A percentile compares a stretch with the other conserved stretches of the same genome.
These are phyloP conservation scores for Drosophila kambysellisi DNA, from an alignment of 2,888 invertebrate species.

Conservation along the genomic window DNA sequence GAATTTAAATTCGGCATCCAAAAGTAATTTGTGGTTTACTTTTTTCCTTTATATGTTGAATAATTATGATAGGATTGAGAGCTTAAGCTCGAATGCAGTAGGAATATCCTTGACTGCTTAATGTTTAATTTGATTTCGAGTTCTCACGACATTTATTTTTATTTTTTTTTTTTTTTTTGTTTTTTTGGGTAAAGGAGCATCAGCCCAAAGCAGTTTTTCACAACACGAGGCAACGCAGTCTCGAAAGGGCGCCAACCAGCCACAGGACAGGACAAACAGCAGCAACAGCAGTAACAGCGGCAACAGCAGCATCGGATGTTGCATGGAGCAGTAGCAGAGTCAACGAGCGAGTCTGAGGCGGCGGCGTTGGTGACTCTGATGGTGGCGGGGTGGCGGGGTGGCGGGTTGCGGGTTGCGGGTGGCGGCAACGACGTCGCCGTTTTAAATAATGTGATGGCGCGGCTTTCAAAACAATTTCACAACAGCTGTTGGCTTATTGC, in stretches of 20 bases:
- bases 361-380: neutral
- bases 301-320: slow-evolving; percentile 21
- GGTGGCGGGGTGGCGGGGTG: neutral
- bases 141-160: slow-evolving; percentile 23
- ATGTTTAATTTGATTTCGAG: slow-evolving; percentile 70
- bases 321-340: slow-evolving; percentile 18
- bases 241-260: slow-evolving; percentile 25
- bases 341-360: slow-evolving; percentile 16
- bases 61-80: neutral
- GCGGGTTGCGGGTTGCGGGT: neutral
- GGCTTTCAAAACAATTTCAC: slow-evolving; percentile 85
- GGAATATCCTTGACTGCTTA: slow-evolving; percentile 55
- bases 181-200: slow-evolving; percentile 13
- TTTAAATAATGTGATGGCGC: slow-evolving; percentile 85
- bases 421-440: slow-evolving; percentile 40
- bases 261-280: slow-evolving; percentile 22
- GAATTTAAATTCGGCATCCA: neutral
- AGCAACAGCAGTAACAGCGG: slow-evolving; percentile 13
- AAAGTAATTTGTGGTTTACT: neutral
- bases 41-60: neutral
- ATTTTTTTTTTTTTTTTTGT: neutral
- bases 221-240: slow-evolving; percentile 21
- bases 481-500: slow-evolving; percentile 85
- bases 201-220: slow-evolving; percentile 21
- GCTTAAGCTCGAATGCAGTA: slow-evolving; percentile 4